Evolutionary conservation across 2,888 invertebrate species (phyloP).

Genomic region (Tyria jacobaeae): DNA sequence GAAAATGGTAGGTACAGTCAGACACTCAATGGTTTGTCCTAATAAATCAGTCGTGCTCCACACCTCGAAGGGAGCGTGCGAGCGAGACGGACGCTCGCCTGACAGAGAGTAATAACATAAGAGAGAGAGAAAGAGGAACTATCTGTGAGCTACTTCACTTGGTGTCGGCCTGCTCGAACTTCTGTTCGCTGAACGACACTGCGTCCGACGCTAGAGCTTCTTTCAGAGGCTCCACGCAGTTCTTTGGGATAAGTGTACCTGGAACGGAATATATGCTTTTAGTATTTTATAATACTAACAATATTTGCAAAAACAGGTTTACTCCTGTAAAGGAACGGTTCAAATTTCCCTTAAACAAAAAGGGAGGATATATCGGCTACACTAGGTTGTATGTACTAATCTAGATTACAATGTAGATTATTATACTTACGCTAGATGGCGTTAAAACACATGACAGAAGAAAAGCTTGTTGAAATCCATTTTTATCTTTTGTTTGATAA

Average conservation of each 20-base stretch:
- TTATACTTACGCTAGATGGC: no score
- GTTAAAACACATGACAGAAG: no score
- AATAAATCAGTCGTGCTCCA: constrained; percentile 44
- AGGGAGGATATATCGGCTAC: no score
- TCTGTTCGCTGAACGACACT: constrained; percentile 92
- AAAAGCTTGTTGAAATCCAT: no score
- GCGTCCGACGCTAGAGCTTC: constrained; percentile 93
- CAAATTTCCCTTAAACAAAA: no score
- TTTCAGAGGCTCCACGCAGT: constrained; percentile 92
- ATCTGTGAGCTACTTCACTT: constrained; percentile 60
- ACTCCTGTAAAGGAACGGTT: no score
- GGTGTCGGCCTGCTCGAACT: constrained; percentile 78
- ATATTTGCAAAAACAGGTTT: no score
- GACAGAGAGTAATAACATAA: constrained; percentile 34
- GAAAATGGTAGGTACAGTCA: not conserved
- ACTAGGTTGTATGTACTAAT: no score
- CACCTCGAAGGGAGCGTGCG: constrained; percentile 16
- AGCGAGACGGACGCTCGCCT: constrained; percentile 9
- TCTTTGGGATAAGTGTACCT: constrained; percentile 96
- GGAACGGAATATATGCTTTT: constrained; percentile 23
- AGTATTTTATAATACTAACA: not conserved
- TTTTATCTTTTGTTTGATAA: no score
- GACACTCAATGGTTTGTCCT: constrained; percentile 30
- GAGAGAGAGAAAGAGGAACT: constrained; percentile 58
- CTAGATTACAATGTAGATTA: no score